Evolutionary conservation across 2,888 invertebrate species (phyloP).

Genomic region (Drosophila tripunctata): DNA sequence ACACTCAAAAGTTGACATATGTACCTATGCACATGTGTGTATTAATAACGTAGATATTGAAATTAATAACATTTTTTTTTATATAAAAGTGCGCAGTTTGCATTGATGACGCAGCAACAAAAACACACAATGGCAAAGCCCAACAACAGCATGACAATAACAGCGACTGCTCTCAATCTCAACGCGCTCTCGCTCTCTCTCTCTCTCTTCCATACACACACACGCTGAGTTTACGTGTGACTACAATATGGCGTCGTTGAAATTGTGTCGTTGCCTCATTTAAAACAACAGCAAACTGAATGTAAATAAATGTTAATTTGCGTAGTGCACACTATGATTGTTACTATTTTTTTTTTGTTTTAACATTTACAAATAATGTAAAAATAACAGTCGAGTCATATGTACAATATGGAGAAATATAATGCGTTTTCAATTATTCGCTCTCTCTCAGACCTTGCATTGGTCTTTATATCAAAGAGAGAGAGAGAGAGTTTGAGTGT

Average conservation of each 20-base stretch:
- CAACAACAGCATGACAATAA: conserved; percentile 57
- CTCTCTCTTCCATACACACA: conserved; percentile 56
- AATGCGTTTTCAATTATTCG: not conserved
- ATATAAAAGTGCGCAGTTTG: conserved; percentile 71
- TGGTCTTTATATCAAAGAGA: conserved; percentile 53
- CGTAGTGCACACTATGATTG: not conserved
- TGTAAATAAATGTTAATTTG: conserved; percentile 31
- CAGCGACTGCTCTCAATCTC: conserved; percentile 49
- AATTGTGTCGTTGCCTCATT: conserved; percentile 73
- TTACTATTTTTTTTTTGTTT: conserved; percentile 1
- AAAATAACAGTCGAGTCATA: conserved; percentile 2
- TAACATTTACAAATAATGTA: conserved; percentile 11
- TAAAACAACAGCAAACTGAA: conserved; percentile 49
- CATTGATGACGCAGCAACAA: conserved; percentile 78
- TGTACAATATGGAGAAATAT: not conserved
- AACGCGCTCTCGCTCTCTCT: conserved; percentile 36
- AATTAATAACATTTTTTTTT: conserved; percentile 37
- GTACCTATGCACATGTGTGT: not conserved
- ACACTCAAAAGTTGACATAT: not conserved
- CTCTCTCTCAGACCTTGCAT: conserved; percentile 52
- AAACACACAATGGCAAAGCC: conserved; percentile 63
- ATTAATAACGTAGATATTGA: conserved; percentile 27
- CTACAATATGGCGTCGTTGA: conserved; percentile 72
- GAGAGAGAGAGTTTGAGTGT: not conserved
- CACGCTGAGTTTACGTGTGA: conserved; percentile 41